phyloP scores from a whole-genome alignment of 2,797 vertebrate genomes.

The Pseudocheirus occidentalis region DNA sequence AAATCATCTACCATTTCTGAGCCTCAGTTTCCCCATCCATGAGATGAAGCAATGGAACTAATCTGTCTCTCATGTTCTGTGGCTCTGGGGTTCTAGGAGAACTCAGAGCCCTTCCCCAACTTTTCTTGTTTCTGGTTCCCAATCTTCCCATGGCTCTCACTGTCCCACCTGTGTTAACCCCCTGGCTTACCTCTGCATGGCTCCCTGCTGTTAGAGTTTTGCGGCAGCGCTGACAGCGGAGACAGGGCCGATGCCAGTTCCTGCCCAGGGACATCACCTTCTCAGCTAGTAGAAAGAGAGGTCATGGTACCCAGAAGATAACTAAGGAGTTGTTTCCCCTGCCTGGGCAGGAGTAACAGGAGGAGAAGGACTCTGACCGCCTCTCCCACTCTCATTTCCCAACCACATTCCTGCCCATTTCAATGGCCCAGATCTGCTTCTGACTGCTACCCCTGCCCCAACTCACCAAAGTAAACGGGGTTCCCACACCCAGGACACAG shows the following conservation, averaged over 20 bases:
- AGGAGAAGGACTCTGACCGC: background rate
- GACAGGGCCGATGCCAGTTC: constrained; percentile 90
- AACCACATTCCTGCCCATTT: background rate
- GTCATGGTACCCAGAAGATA: constrained; percentile 7
- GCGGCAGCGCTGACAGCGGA: constrained; percentile 85
- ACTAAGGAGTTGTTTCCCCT: constrained; percentile 8
- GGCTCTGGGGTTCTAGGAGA: background rate
- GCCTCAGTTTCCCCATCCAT: background rate
- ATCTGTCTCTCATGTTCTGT: background rate
- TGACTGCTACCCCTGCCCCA: background rate
- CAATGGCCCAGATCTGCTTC: background rate
- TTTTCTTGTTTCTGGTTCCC: constrained; percentile 12
- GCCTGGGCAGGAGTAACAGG: background rate
- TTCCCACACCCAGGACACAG: constrained; percentile 89
- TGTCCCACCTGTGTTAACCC: background rate
- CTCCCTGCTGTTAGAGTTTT: constrained; percentile 86
- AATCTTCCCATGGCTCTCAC: background rate
- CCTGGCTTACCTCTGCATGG: constrained; percentile 81
- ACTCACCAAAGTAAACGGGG: constrained; percentile 90
- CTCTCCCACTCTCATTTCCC: background rate
- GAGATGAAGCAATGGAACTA: background rate
- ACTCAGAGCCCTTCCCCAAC: constrained; percentile 18
- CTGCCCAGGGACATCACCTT: constrained; percentile 89
- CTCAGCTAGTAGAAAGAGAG: constrained; percentile 84
- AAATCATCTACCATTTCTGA: background rate